Conservation (phyloP, 2,797 vertebrate species). For the Iguana delicatissima region DNA sequence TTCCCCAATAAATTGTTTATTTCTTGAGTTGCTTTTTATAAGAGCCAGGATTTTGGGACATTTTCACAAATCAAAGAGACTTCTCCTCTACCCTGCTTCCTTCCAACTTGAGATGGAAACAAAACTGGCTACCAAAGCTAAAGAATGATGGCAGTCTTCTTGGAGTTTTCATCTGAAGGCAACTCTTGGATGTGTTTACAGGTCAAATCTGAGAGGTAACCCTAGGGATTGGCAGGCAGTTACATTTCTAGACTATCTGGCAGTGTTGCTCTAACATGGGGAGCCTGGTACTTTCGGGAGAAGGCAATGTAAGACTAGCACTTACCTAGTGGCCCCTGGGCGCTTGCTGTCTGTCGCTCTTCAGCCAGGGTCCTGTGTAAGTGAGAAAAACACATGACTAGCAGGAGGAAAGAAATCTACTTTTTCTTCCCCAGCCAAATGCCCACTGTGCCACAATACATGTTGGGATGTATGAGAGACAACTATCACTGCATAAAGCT, state of each 20-base stretch:
- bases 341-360: slow-evolving; percentile 19
- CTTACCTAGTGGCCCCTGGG: slow-evolving; percentile 47
- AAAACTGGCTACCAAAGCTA: neutral
- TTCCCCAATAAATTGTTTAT: neutral
- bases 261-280: neutral
- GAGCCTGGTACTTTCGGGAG: neutral
- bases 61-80: neutral
- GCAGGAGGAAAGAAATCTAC: neutral
- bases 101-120: neutral
- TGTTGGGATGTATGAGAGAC: neutral
- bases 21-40: neutral
- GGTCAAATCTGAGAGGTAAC: neutral
- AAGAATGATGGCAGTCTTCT: neutral
- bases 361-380: slow-evolving; percentile 38
- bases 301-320: neutral
- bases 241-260: neutral
- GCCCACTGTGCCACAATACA: neutral
- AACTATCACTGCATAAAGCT: neutral
- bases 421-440: neutral
- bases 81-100: neutral
- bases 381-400: slow-evolving; percentile 36
- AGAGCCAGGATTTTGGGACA: neutral
- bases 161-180: neutral
- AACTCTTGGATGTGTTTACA: neutral
- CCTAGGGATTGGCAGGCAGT: neutral